Conservation (phyloP, 2,797 vertebrate genomes). For the Hybognathus amarus region DNA sequence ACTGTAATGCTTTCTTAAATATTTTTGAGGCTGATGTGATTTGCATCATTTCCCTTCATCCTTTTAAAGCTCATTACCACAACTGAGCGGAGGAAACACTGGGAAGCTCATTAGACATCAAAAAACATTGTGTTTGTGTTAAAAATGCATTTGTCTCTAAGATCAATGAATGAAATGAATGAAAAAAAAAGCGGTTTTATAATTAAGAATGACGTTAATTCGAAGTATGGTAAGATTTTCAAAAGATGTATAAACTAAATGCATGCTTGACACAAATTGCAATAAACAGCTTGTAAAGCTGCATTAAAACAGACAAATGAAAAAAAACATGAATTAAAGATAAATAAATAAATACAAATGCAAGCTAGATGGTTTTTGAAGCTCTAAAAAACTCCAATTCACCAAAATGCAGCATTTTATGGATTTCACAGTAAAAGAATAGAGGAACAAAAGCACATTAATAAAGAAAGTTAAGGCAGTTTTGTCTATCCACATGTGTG, state of each 20-base stretch:
- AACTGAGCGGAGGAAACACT: slow-evolving; percentile 39
- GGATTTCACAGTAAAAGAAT: background rate
- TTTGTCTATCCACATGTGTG: slow-evolving; percentile 31
- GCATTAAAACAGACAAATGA: background rate
- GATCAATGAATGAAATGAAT: slow-evolving; percentile 30
- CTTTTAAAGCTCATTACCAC: slow-evolving; percentile 53
- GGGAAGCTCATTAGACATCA: slow-evolving; percentile 57
- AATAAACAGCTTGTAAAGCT: background rate
- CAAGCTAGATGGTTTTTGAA: no score
- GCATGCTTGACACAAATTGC: background rate
- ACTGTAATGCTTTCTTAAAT: slow-evolving; percentile 46
- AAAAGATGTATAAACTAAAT: slow-evolving; percentile 3
- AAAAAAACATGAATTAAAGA: background rate
- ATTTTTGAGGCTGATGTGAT: slow-evolving; percentile 48
- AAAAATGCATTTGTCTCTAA: slow-evolving; percentile 52
- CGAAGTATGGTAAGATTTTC: background rate
- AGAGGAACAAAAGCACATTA: slow-evolving; percentile 6
- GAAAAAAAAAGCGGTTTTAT: slow-evolving; percentile 27
- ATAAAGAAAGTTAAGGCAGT: slow-evolving; percentile 25
- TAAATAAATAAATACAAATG: background rate
- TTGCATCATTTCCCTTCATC: slow-evolving; percentile 56
- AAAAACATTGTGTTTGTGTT: slow-evolving; percentile 53
- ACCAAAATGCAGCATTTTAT: background rate
- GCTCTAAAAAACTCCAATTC: background rate
- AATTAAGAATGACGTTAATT: slow-evolving; percentile 11